phyloP scores from a whole-genome alignment of 2,888 invertebrate species.

The Poecilus cupreus region DNA sequence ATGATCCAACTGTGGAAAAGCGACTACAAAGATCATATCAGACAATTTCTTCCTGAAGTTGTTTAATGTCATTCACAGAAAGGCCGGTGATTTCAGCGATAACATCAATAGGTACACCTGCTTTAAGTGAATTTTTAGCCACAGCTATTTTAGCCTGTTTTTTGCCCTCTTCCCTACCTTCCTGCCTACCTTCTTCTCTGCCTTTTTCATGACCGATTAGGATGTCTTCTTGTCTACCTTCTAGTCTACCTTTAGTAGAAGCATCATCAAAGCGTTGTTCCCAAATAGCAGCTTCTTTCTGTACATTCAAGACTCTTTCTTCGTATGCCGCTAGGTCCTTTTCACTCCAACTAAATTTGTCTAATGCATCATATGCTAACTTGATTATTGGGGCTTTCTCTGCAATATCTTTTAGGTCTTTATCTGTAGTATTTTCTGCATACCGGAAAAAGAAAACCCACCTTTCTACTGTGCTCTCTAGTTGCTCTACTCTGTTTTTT shows the following conservation, averaged over 20 bases:
- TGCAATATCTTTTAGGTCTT: constrained; percentile 60
- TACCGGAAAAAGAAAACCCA: constrained; percentile 64
- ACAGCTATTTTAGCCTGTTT: constrained; percentile 56
- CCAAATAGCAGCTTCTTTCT: constrained; percentile 62
- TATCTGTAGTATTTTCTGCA: constrained; percentile 65
- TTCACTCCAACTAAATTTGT: constrained; percentile 64
- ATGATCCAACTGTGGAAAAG: too few relatives aligned
- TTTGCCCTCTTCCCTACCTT: constrained; percentile 60
- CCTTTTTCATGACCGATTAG: constrained; percentile 61
- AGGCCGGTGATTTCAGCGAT: constrained; percentile 61
- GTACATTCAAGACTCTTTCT: constrained; percentile 62
- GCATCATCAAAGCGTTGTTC: constrained; percentile 64
- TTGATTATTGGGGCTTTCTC: constrained; percentile 63
- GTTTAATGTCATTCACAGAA: constrained; percentile 58
- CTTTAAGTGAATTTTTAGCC: constrained; percentile 61
- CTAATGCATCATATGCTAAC: constrained; percentile 62
- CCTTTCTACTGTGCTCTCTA: constrained; percentile 64
- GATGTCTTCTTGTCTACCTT: constrained; percentile 61
- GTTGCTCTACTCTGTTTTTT: constrained; percentile 59
- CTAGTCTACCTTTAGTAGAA: constrained; percentile 41
- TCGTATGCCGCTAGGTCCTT: constrained; percentile 65
- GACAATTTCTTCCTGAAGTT: constrained; percentile 58
- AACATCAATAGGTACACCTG: constrained; percentile 58
- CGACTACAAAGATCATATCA: too few relatives aligned
- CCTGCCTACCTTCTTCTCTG: constrained; percentile 48